A percentile compares a stretch with the other conserved stretches of the same genome.
Conservation (phyloP, 2,797 vertebrate species). For the Rhabdomys pumilio region DNA sequence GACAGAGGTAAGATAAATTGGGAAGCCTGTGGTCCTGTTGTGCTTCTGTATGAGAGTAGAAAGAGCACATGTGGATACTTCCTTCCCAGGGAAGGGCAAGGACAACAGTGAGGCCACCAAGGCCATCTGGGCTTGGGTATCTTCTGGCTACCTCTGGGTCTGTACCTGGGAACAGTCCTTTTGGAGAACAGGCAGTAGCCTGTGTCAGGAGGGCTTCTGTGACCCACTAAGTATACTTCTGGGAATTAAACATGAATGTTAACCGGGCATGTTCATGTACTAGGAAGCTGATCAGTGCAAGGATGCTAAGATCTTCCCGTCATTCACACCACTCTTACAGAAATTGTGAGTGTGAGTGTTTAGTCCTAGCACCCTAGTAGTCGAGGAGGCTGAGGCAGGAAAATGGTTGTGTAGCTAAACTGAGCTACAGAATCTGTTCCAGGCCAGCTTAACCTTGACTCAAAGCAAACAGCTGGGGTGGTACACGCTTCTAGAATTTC, state of each 20-base stretch:
- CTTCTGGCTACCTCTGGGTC: not conserved
- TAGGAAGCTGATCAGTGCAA: not conserved
- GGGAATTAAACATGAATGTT: not conserved
- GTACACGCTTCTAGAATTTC: not conserved
- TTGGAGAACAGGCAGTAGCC: not conserved
- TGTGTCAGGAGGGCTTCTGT: not conserved
- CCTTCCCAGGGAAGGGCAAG: not conserved
- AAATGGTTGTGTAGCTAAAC: not conserved
- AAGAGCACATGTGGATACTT: not conserved
- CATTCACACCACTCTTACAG: slow-evolving; percentile 4
- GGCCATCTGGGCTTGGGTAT: not conserved
- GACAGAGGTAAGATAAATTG: not conserved
- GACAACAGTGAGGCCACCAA: not conserved
- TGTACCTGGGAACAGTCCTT: not conserved
- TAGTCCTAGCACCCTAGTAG: not conserved
- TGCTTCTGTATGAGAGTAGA: not conserved
- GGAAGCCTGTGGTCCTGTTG: not conserved
- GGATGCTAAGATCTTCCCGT: not conserved
- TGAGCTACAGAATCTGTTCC: not conserved
- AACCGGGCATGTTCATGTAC: not conserved
- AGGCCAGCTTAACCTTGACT: not conserved
- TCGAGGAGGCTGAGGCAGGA: not conserved
- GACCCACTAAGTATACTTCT: not conserved
- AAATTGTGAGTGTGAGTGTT: not conserved
- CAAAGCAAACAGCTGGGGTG: not conserved